Conservation (phyloP, 2,888 invertebrate genomes). For the Colletes collaris region DNA sequence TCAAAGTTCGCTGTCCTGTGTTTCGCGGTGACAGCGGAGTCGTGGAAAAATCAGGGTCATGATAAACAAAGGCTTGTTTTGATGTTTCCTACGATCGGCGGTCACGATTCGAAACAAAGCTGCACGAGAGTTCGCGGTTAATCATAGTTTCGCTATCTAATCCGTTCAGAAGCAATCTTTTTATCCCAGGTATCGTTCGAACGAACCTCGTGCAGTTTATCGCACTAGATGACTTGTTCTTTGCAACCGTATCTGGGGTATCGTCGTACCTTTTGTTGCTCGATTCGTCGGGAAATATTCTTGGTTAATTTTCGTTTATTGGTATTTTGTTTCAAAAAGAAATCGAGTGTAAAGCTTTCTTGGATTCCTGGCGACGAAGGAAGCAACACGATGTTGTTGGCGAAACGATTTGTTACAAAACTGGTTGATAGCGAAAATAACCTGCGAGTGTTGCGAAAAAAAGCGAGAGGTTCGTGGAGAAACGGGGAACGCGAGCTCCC, state of each 20-base stretch:
- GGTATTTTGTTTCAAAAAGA: no score
- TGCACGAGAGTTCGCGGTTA: conserved; percentile 25
- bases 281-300: no score
- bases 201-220: conserved; percentile 5
- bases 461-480: no score
- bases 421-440: no score
- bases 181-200: neutral
- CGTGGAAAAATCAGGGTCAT: neutral
- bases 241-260: neutral
- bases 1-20: conserved; percentile 21
- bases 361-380: neutral
- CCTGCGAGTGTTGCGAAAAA: no score
- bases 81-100: conserved; percentile 38
- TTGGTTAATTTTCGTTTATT: no score
- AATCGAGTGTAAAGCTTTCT: neutral
- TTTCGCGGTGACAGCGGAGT: neutral
- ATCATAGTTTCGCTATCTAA: conserved; percentile 35
- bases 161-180: conserved; percentile 12
- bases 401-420: no score
- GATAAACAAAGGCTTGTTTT: conserved; percentile 53
- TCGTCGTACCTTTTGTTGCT: neutral
- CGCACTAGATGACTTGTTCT: neutral
- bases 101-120: conserved; percentile 4
- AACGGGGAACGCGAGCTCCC: no score
- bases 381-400: neutral